Conservation (phyloP, 2,113 vertebrate species). For the Gymnobelideus leadbeateri region DNA sequence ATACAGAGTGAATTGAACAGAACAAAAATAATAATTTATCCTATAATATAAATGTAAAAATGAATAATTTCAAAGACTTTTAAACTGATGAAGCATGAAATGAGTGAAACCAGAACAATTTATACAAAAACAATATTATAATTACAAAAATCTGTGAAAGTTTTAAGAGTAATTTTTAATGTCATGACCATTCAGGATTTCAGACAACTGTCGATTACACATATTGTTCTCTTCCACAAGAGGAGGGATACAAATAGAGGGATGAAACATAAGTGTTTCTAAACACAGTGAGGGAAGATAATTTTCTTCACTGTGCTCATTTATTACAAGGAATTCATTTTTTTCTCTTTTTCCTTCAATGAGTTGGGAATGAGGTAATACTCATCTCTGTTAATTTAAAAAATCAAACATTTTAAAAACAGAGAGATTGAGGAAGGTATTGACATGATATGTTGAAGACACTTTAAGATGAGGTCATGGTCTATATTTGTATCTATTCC, state of each 20-base stretch:
- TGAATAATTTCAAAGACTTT: background rate
- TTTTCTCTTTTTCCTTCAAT: background rate
- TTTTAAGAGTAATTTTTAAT: background rate
- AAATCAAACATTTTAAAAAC: background rate
- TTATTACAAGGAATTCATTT: background rate
- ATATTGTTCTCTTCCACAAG: background rate
- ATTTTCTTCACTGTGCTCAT: background rate
- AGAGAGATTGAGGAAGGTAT: background rate
- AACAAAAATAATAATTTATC: background rate
- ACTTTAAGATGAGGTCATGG: background rate
- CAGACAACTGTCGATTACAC: background rate
- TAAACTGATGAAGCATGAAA: background rate
- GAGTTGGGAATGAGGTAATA: background rate
- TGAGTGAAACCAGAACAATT: background rate
- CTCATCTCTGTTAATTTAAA: background rate
- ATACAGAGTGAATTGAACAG: background rate
- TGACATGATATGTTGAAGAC: background rate
- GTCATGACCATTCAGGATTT: background rate
- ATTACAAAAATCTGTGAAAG: background rate
- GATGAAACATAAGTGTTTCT: background rate
- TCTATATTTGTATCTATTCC: no score
- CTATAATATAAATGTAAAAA: background rate
- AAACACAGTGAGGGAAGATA: background rate
- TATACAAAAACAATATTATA: background rate
- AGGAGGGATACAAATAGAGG: background rate